A percentile compares a stretch with the other conserved stretches of the same genome.
These are phyloP conservation scores for Nymphicus hollandicus DNA, from an alignment of 2,113 vertebrate species.

Conservation along the genomic window DNA sequence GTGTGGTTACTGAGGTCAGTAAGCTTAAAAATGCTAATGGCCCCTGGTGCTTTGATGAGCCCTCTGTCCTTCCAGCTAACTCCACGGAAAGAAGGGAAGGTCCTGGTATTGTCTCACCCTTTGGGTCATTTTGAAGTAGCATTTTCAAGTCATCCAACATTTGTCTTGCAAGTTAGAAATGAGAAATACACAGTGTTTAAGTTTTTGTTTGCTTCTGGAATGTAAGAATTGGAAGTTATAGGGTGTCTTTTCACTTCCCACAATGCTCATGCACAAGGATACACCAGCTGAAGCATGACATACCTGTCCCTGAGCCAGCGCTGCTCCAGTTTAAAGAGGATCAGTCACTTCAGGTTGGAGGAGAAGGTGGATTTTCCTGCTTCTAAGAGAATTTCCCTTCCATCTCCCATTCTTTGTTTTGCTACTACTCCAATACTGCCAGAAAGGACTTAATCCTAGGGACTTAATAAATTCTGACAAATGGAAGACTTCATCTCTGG, in stretches of 20 bases:
- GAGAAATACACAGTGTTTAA: background rate
- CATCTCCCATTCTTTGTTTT: background rate
- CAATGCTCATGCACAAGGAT: background rate
- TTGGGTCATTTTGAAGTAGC: background rate
- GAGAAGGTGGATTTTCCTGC: background rate
- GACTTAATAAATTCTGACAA: background rate
- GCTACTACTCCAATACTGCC: background rate
- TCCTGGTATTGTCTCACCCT: background rate
- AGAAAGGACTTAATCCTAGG: background rate
- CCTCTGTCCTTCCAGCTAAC: background rate
- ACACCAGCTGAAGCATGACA: background rate
- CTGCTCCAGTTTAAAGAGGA: background rate
- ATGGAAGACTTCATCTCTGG: background rate
- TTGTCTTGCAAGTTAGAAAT: background rate
- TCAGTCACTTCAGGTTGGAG: background rate
- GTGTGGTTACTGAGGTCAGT: background rate
- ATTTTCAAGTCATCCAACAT: background rate
- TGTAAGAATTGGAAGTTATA: background rate
- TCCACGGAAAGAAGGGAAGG: background rate
- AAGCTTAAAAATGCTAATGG: background rate
- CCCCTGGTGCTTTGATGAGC: background rate
- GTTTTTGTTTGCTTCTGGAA: background rate
- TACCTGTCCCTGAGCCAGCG: background rate
- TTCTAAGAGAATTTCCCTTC: background rate
- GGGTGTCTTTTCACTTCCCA: background rate